Conservation (phyloP, 2,888 invertebrate genomes). For the Morpho deidamia region DNA sequence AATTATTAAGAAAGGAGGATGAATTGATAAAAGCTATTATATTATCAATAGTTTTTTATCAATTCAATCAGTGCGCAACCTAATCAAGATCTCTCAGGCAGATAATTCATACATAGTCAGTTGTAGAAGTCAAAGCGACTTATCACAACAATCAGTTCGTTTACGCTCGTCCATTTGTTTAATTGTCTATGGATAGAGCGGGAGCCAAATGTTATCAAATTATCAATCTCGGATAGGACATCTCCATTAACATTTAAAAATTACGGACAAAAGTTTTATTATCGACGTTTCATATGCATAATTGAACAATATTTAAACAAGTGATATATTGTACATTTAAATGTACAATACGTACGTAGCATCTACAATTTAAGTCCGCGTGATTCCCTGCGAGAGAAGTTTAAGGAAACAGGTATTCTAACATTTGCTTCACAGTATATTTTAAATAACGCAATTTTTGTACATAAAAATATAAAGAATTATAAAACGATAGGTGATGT, state of each 20-base stretch:
- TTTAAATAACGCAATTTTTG: too few relatives aligned
- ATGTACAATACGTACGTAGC: too few relatives aligned
- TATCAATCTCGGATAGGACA: constrained; percentile 57
- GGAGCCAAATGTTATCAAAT: constrained; percentile 69
- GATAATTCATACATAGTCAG: constrained; percentile 23
- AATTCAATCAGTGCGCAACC: constrained; percentile 2
- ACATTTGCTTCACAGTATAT: too few relatives aligned
- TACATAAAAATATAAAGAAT: too few relatives aligned
- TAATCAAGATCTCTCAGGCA: constrained; percentile 12
- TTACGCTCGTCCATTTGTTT: constrained; percentile 69
- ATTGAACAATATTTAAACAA: too few relatives aligned
- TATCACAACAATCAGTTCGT: constrained; percentile 70
- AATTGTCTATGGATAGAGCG: constrained; percentile 62
- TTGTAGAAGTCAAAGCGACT: constrained; percentile 49
- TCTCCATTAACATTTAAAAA: neutral
- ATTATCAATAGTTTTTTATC: constrained; percentile 1
- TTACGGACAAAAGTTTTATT: neutral
- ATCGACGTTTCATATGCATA: too few relatives aligned
- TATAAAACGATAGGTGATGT: too few relatives aligned
- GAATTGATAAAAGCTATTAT: neutral
- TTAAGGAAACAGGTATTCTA: too few relatives aligned
- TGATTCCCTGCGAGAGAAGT: too few relatives aligned
- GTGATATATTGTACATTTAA: too few relatives aligned
- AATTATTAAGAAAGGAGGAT: neutral
- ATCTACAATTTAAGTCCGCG: too few relatives aligned